Percentiles rank a stretch among this genome's conserved stretches.
phyloP scores from a whole-genome alignment of 2,797 vertebrate genomes.

The Falco rusticolus region DNA sequence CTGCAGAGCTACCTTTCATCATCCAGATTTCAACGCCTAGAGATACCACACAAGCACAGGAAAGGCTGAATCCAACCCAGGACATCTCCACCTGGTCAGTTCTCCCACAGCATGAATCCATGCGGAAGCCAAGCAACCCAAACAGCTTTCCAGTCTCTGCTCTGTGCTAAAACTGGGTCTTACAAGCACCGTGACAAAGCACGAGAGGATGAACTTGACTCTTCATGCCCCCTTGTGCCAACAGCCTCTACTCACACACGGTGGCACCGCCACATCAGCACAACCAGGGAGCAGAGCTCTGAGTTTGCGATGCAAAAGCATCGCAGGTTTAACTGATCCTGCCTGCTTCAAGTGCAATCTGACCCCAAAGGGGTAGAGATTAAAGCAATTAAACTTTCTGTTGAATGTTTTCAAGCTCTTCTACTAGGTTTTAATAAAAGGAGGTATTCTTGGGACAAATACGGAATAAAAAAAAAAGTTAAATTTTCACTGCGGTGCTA shows the following conservation, averaged over 20 bases:
- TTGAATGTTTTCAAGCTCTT: not conserved
- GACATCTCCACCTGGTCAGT: not conserved
- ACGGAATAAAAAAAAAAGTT: not conserved
- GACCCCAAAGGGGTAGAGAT: not conserved
- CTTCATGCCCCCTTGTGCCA: constrained; percentile 6
- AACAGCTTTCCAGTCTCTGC: not conserved
- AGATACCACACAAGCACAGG: not conserved
- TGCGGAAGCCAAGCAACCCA: not conserved
- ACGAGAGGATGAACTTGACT: not conserved
- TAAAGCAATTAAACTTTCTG: not conserved
- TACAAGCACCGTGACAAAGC: not conserved
- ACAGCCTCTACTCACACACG: not conserved
- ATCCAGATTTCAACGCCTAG: not conserved
- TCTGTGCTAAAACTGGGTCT: not conserved
- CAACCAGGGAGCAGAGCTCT: not conserved
- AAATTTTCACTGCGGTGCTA: not conserved
- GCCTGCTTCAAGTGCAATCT: not conserved
- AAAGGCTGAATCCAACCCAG: not conserved
- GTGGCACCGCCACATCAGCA: not conserved
- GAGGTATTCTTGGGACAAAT: not conserved
- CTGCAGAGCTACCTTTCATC: not conserved
- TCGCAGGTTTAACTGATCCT: not conserved
- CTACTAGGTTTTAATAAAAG: not conserved
- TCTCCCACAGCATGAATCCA: rapidly evolving
- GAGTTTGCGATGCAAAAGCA: not conserved